Evolutionary conservation across 2,113 vertebrate genomes (phyloP).

Genomic region (Entosphenus tridentatus): DNA sequence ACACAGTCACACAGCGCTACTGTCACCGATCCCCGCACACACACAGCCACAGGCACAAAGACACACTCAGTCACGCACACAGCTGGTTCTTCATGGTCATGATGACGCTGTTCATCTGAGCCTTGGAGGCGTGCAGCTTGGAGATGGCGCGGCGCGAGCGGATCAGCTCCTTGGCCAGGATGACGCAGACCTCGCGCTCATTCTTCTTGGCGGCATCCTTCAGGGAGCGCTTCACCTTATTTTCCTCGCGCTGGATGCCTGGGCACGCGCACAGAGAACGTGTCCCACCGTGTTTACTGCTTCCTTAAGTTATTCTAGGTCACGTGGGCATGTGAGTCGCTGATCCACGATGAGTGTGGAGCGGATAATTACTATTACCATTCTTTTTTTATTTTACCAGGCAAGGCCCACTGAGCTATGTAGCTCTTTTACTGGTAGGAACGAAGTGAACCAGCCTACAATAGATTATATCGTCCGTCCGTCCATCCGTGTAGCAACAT

Average conservation of each 20-base stretch:
- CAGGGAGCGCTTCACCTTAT: slow-evolving; percentile 80
- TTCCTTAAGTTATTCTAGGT: too few relatives aligned
- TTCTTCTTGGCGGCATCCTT: slow-evolving; percentile 89
- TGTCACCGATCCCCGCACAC: too few relatives aligned
- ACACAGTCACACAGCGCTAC: too few relatives aligned
- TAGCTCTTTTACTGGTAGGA: too few relatives aligned
- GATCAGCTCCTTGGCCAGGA: slow-evolving; percentile 78
- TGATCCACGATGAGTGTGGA: too few relatives aligned
- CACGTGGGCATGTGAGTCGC: too few relatives aligned
- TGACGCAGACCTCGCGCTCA: slow-evolving; percentile 63
- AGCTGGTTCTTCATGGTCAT: slow-evolving; percentile 98
- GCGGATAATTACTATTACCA: too few relatives aligned
- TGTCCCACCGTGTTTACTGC: background rate
- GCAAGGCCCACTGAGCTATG: background rate
- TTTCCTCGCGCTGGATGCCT: slow-evolving; percentile 93
- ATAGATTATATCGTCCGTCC: too few relatives aligned
- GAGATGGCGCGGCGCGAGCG: slow-evolving; percentile 52
- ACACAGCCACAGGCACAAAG: too few relatives aligned
- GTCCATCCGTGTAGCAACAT: too few relatives aligned
- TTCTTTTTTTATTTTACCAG: background rate
- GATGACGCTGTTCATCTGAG: slow-evolving; percentile 85
- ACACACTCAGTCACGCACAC: slow-evolving; percentile 29
- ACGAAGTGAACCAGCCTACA: too few relatives aligned
- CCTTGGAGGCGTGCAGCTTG: slow-evolving; percentile 80
- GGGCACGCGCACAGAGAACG: slow-evolving; percentile 8